Conservation (phyloP, 1,140 invertebrate species). For the Ladona fulva region DNA sequence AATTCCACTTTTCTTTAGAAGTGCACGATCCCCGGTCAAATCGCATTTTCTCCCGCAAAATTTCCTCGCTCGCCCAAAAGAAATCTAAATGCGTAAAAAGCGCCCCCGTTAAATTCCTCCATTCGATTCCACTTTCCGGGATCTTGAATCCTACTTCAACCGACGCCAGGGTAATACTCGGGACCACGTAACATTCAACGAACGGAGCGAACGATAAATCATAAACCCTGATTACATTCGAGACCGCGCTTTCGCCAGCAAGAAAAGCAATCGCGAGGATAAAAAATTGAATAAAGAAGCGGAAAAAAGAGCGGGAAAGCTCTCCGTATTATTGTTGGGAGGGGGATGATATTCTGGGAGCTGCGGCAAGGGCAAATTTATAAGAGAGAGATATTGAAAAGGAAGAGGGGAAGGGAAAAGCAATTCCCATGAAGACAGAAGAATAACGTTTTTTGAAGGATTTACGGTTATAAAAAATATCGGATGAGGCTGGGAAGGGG, state of each 20-base stretch:
- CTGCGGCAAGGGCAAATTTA: neutral
- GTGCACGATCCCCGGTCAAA: too few species aligned
- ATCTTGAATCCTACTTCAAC: too few species aligned
- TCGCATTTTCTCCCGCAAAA: too few species aligned
- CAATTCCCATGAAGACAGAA: constrained; percentile 1
- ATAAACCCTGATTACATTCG: neutral
- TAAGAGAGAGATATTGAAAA: neutral
- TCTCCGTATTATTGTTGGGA: neutral
- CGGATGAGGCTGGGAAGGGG: neutral
- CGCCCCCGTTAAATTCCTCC: too few species aligned
- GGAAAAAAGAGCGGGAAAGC: neutral
- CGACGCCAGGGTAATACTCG: too few species aligned
- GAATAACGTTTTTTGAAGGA: constrained; percentile 10
- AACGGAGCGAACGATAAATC: neutral
- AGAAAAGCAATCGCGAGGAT: neutral
- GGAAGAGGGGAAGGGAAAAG: neutral
- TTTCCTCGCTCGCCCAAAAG: too few species aligned
- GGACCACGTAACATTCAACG: neutral
- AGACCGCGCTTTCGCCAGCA: neutral
- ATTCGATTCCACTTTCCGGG: too few species aligned
- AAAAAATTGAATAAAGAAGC: neutral
- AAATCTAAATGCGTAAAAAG: too few species aligned
- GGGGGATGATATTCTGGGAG: neutral
- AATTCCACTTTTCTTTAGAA: too few species aligned
- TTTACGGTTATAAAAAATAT: neutral